Conservation (phyloP, 2,113 vertebrate genomes). For the Nyctibius bracteatus region DNA sequence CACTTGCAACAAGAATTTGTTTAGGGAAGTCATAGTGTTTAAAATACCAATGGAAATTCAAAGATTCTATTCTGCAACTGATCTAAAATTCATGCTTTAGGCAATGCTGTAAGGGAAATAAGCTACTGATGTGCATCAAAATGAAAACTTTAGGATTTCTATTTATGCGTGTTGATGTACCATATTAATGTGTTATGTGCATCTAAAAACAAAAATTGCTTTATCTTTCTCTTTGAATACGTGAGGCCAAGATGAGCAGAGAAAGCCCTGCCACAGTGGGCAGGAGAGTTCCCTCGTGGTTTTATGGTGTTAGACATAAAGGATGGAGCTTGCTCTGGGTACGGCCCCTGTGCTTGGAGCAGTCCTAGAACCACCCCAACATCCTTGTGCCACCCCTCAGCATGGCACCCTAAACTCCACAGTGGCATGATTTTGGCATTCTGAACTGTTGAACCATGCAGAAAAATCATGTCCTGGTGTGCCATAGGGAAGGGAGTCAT, state of each 20-base stretch:
- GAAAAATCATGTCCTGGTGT: neutral
- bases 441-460: fast-evolving
- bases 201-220: neutral
- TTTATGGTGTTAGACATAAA: neutral
- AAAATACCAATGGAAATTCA: neutral
- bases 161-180: neutral
- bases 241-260: neutral
- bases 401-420: neutral
- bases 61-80: neutral
- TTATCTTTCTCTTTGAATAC: neutral
- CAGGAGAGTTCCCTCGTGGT: fast-evolving
- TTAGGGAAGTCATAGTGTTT: neutral
- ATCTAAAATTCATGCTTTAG: neutral
- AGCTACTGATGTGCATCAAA: neutral
- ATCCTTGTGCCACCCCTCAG: neutral
- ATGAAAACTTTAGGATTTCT: neutral
- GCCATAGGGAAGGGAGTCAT: neutral
- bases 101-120: neutral
- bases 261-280: neutral
- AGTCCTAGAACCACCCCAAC: neutral
- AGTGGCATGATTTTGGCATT: neutral
- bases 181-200: neutral
- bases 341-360: neutral
- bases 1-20: neutral
- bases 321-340: neutral